Percentiles rank a stretch among this genome's conserved stretches.
Evolutionary conservation across 2,113 vertebrate genomes (phyloP).

Genomic region (Albula glossodonta): DNA sequence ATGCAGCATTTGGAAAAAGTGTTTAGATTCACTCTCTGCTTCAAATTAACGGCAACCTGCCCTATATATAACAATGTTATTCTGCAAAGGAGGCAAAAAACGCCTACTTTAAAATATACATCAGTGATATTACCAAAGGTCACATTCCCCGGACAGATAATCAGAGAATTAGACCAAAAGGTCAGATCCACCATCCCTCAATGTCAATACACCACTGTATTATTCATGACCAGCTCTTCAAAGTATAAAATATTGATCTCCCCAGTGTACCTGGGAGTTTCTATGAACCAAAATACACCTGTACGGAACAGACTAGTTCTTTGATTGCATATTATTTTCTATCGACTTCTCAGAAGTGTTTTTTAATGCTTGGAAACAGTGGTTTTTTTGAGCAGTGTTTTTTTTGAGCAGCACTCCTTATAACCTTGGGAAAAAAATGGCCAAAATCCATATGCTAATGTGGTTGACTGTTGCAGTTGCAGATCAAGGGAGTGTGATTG

Average conservation of each 20-base stretch:
- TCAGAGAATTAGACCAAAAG: constrained; percentile 10
- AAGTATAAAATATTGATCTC: constrained; percentile 29
- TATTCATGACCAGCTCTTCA: constrained; percentile 17
- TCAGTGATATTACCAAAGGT: background rate
- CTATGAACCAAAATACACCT: constrained; percentile 13
- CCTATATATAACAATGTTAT: no score
- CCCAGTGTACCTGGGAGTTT: constrained; percentile 18
- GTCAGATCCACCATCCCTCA: background rate
- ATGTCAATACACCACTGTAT: constrained; percentile 15
- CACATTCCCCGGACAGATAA: constrained; percentile 13
- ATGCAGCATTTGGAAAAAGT: no score
- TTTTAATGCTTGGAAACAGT: constrained; percentile 34
- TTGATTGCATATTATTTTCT: constrained; percentile 49
- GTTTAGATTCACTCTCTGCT: no score
- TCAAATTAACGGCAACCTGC: no score
- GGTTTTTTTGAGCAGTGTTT: no score
- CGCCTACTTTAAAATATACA: no score
- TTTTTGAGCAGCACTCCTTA: background rate
- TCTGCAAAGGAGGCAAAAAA: no score
- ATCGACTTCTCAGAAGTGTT: constrained; percentile 50
- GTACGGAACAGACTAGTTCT: constrained; percentile 41
- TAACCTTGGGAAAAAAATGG: background rate
- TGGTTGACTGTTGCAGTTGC: background rate
- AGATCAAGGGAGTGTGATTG: background rate
- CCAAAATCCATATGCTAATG: background rate